Evolutionary conservation across 2,113 vertebrate genomes (phyloP).

Genomic region (Lanius ludovicianus): DNA sequence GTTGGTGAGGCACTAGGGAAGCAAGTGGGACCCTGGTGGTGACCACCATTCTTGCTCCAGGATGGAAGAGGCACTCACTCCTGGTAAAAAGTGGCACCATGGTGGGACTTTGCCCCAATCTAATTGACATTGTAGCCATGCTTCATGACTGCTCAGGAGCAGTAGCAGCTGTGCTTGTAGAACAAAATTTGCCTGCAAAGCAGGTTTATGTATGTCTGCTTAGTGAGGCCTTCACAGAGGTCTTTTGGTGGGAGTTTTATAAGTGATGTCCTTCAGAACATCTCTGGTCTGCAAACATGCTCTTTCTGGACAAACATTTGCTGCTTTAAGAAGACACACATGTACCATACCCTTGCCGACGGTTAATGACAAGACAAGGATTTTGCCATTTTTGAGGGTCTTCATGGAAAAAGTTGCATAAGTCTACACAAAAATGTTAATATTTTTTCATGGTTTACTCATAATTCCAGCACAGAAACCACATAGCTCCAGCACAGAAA

Average conservation of each 20-base stretch:
- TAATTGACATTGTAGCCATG: not conserved
- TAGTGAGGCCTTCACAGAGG: not conserved
- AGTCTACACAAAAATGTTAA: not conserved
- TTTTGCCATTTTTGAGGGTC: conserved; percentile 26
- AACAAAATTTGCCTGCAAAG: not conserved
- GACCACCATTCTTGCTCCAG: not conserved
- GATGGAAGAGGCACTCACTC: not conserved
- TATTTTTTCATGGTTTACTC: conserved; percentile 32
- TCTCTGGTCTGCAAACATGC: not conserved
- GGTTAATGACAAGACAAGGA: not conserved
- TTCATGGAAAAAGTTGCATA: conserved; percentile 40
- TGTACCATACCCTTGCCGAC: accelerated
- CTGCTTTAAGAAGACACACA: not conserved
- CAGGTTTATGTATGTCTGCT: not conserved
- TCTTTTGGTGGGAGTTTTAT: not conserved
- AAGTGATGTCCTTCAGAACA: not conserved
- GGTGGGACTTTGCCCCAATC: not conserved
- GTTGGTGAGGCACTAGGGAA: not conserved
- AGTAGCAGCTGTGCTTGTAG: not conserved
- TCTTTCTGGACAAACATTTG: not conserved
- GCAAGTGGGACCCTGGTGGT: not conserved
- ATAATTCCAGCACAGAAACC: not conserved
- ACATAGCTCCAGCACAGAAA: conserved; percentile 26
- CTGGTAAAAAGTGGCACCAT: not conserved
- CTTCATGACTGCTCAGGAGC: not conserved